phyloP scores from a whole-genome alignment of 2,888 invertebrate genomes.

The Oligia fasciuncula region DNA sequence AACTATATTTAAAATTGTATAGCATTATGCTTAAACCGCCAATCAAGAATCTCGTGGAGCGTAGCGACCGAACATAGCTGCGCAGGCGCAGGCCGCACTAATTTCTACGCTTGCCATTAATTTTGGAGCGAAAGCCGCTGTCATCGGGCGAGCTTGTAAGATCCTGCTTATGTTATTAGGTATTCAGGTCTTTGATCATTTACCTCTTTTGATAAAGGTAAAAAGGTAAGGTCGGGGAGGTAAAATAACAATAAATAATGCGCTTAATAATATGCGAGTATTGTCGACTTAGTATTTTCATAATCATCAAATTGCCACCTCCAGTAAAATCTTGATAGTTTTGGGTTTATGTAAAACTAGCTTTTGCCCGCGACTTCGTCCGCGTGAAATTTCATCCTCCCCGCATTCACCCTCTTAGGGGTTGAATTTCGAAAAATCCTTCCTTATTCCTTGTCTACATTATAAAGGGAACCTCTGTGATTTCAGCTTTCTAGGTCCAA shows the following conservation, averaged over 20 bases:
- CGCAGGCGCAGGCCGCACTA: constrained; percentile 43
- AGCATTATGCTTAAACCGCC: constrained; percentile 71
- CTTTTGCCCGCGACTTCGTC: too few species aligned
- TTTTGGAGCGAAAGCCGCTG: constrained; percentile 57
- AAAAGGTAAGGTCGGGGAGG: background rate
- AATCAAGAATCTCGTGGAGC: constrained; percentile 69
- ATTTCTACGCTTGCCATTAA: constrained; percentile 54
- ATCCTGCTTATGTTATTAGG: constrained; percentile 19
- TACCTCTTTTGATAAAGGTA: background rate
- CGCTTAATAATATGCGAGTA: background rate
- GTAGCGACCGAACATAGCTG: constrained; percentile 55
- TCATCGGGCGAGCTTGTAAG: constrained; percentile 23
- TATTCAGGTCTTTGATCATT: constrained; percentile 29
- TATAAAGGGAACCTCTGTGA: too few species aligned
- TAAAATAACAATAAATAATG: background rate
- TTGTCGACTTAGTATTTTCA: background rate
- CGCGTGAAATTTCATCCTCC: too few species aligned
- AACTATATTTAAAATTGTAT: constrained; percentile 67
- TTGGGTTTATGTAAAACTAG: background rate
- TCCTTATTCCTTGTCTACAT: too few species aligned
- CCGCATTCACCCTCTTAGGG: too few species aligned
- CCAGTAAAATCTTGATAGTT: background rate
- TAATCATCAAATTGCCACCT: too few species aligned
- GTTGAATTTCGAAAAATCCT: too few species aligned
- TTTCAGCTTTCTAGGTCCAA: too few species aligned